Evolutionary conservation across 2,888 invertebrate species (phyloP), one percentile per base, ranked within the genome.

Genomic region (Chironomus tentans): DNA sequence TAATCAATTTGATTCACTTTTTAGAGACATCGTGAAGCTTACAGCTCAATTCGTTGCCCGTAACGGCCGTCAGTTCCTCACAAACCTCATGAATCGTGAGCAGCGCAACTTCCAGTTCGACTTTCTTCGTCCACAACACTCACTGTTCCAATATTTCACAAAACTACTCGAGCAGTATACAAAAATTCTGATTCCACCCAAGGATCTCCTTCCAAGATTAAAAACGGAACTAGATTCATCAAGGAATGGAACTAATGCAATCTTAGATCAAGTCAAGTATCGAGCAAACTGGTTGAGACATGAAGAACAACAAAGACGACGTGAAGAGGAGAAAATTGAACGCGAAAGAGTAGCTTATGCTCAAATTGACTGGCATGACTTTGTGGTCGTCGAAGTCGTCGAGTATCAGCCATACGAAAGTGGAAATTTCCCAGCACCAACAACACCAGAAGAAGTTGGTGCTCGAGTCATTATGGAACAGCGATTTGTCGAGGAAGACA

Each of bases 351-450:
- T 94, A 38, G 94, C 94, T 0, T 99, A 99, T 82, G 97, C 98
- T 0, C 96, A 96, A 81, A 98, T 99, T 78, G 99, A 99, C 83
- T 99, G 99, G 99, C 99, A 99, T 82, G 98, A 99, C 84, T 99
- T 99, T 84, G 98, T 99, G 0, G 98, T 99, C 0, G 99, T 99
- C 0, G 99, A 99, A 85, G 98, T 98, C 0, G 98, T 99, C 0
- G 99, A 99, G 84, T 99, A 98, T 83, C 97, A 97, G 79, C 94
- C 95, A 0, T 95, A 94, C 80, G 99, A 99, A 85, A 91, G 92
- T 12, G 96, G 97, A 0, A 95, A 97, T 82, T 95, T 98, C 81
- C 98, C 98, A 0, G 95, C 98, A 2, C 98, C 98, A 0, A 98
- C 98, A 0, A 98, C 96, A 4, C 97, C 98, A 0, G 92, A 96